Conservation (phyloP, 2,797 vertebrate species). For the Austrolebias charrua region DNA sequence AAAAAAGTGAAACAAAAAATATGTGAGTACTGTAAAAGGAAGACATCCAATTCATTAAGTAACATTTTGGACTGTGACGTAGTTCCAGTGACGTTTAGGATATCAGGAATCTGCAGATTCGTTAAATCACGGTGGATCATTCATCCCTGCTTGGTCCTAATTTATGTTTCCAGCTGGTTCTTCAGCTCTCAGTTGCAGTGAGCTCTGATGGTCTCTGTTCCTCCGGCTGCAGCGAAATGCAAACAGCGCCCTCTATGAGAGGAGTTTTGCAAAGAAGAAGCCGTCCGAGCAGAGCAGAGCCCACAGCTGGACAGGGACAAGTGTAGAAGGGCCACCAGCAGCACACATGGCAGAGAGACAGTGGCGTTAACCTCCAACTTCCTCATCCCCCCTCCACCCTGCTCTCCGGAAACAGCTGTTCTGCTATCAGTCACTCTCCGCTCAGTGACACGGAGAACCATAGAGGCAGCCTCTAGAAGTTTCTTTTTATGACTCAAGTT, state of each 20-base stretch:
- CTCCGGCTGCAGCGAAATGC: conserved; percentile 38
- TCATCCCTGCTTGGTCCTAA: background rate
- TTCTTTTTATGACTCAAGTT: conserved; percentile 5
- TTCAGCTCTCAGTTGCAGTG: conserved; percentile 27
- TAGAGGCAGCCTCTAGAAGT: conserved; percentile 10
- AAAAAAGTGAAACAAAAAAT: background rate
- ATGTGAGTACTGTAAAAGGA: background rate
- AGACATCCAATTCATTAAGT: background rate
- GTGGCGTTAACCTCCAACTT: conserved; percentile 38
- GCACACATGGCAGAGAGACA: conserved; percentile 31
- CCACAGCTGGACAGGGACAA: conserved; percentile 61
- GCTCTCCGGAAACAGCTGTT: conserved; percentile 68
- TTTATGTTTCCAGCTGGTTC: conserved; percentile 13
- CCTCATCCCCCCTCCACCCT: background rate
- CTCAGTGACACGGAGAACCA: conserved; percentile 21
- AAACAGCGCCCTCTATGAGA: conserved; percentile 70
- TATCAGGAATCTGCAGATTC: background rate
- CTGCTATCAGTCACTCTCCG: conserved; percentile 59
- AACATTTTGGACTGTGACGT: background rate
- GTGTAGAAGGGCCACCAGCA: conserved; percentile 42
- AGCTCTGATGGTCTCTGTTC: conserved; percentile 8
- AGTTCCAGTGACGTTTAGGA: background rate
- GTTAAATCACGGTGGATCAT: background rate
- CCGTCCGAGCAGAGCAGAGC: conserved; percentile 3
- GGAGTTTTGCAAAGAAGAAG: conserved; percentile 26